Conservation (phyloP, 2,888 invertebrate species). For the Drosophila subsilvestris region DNA sequence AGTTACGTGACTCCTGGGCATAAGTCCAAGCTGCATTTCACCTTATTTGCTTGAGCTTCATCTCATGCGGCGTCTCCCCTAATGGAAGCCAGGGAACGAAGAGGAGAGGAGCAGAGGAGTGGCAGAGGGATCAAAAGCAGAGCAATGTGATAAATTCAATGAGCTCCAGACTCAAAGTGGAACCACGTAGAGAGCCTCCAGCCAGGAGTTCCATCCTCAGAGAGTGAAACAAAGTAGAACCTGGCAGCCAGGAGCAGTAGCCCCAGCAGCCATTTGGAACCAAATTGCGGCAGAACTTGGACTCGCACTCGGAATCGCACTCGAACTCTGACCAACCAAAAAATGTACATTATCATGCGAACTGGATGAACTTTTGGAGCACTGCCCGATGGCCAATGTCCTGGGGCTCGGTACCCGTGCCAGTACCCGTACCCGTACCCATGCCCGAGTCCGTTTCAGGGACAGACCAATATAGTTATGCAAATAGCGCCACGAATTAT, state of each 20-base stretch:
- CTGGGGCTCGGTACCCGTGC: not conserved
- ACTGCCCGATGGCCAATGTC: conserved; percentile 13
- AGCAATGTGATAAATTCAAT: conserved; percentile 32
- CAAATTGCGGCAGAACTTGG: not conserved
- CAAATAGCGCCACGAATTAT: conserved; percentile 75
- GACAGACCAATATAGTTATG: conserved; percentile 58
- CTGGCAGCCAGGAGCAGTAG: not conserved
- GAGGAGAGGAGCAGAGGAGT: not conserved
- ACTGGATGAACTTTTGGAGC: conserved; percentile 28
- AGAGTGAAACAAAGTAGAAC: not conserved
- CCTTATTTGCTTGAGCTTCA: conserved; percentile 44
- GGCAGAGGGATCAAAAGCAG: not conserved
- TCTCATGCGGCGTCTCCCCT: conserved; percentile 4
- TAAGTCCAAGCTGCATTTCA: conserved; percentile 60
- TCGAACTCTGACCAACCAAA: conserved; percentile 8
- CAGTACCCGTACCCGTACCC: no score
- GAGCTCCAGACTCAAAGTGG: not conserved
- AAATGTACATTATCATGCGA: conserved; percentile 51
- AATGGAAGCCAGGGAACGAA: not conserved
- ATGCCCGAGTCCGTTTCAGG: no score
- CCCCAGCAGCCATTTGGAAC: not conserved
- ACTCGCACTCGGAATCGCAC: not conserved
- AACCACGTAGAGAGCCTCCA: not conserved
- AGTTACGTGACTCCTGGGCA: conserved; percentile 76
- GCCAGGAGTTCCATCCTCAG: not conserved